Evolutionary conservation across 2,888 invertebrate genomes (phyloP), one percentile per base, ranked within the genome.

Genomic region (Papilio gigon): DNA sequence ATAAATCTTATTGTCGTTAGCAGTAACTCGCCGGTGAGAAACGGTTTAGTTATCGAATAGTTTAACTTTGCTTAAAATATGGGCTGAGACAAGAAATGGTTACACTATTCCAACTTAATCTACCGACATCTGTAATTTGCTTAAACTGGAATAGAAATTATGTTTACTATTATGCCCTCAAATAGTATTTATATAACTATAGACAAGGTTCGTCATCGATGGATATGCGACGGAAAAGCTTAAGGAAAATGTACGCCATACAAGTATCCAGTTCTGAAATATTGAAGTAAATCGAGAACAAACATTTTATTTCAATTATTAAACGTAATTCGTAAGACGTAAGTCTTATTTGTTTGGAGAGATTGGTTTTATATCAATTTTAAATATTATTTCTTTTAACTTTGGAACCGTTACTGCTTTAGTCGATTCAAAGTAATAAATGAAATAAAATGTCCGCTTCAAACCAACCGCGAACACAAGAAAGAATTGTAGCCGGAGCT

Each of bases 1-100:
- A 65, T 65, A 65, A 58, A 58, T 65, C 65, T 65, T 65, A 65
- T 42, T 65, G 56, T 40, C 53, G 65, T 65, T 65, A 65, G 65
- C 65, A 33, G 40, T 65, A 58, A 65, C 20, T 64, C 53, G 25
- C 25, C 53, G 53, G 42, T 42, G 56, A 53, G 56, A 30, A 56
- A 65, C 30, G 53, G 56, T 20, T 42, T 42, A 65, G 56, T 65
- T 27, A 65, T 65, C 56, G 42, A 65, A 65, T 42, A 65, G 65
- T 65, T 65, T 58, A 65, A 56, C 40, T 65, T 65, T 33, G 56
- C 25, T 42, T 65, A 30, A 65, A 42, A 65, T 58, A 65, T 56
- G 42, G 56, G 9, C 25, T 30, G 58, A 14, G 30, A 27, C 30
- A 30, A 33, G 56, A 40, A 53, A 65, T 42, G 27, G 17, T 30